Evolutionary conservation across 2,888 invertebrate species (phyloP), one percentile per base, ranked within the genome.

Genomic region (Amaurobius ferox): DNA sequence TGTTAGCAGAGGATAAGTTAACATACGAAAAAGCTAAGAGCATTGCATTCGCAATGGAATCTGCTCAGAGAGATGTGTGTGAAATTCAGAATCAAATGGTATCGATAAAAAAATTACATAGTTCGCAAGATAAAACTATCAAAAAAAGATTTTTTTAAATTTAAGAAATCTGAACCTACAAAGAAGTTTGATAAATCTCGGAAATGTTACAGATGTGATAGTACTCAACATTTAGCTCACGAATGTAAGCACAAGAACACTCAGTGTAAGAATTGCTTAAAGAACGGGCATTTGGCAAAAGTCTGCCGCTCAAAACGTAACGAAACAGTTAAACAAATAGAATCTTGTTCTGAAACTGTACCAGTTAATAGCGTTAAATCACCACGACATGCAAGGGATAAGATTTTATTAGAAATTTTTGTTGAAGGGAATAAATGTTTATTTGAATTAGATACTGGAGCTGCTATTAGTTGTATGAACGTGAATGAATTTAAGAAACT

Each of bases 191-290:
- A 64, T 64, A 74, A 74, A 74, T 74, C 74, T 74, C 74, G 74
- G 74, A 74, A 74, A 74, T 74, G 64, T 74, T 74, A 74, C 74
- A 74, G 74, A 74, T 74, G 74, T 74, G 74, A 74, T 74, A 74
- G 64, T 74, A 74, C 74, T 74, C 64, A 74, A 74, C 74, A 74
- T 74, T 74, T 74, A 74, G 74, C 74, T 74, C 64, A 74, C 40
- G 74, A 74, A 74, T 74, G 74, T 74, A 74, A 74, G 74, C 74
- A 74, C 74, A 74, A 74, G 74, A 74, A 74, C 39, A 64, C 74
- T 64, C 74, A 74, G 74, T 74, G 74, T 74, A 64, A 64, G 64
- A 62, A 74, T 74, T 74, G 74, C 74, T 74, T 74, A 74, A 74
- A 74, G 74, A 74, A 74, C 74, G 74, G 74, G 64, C 74, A 74